Evolutionary conservation across 53 echinoderm and acorn worm species (phyloP).

Genomic region (Luidia sarsii): DNA sequence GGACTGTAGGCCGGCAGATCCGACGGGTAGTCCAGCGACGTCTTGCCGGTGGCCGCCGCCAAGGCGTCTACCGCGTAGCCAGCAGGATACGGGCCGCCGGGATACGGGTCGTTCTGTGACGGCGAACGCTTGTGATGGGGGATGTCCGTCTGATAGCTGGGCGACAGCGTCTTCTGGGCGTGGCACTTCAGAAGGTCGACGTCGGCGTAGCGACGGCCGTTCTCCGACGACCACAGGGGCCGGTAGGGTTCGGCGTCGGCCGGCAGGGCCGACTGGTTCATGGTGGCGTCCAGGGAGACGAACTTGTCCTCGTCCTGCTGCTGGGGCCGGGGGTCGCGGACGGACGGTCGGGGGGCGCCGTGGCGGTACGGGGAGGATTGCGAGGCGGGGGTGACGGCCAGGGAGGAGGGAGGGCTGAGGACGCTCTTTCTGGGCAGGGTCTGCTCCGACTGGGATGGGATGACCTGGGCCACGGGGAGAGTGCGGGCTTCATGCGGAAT

Average conservation of each 20-base stretch:
- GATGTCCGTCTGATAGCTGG: background rate
- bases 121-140: slow-evolving; percentile 27
- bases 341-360: background rate
- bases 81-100: background rate
- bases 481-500: slow-evolving; percentile 33
- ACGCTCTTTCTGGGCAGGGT: slow-evolving; percentile 16
- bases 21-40: slow-evolving; percentile 7
- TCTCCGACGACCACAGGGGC: background rate
- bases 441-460: slow-evolving; percentile 44
- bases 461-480: slow-evolving; percentile 56
- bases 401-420: slow-evolving; percentile 8
- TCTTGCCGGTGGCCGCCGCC: background rate
- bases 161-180: background rate
- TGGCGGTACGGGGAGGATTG: background rate
- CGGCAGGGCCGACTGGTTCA: slow-evolving; percentile 15
- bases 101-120: background rate
- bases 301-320: background rate
- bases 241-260: slow-evolving; percentile 3
- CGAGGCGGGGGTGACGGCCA: background rate
- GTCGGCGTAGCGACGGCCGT: too few species aligned
- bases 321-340: background rate
- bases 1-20: slow-evolving; percentile 2
- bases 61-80: too few species aligned
- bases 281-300: slow-evolving; percentile 17
- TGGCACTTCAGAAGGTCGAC: background rate